These are phyloP conservation scores for Drosophila paramelanica DNA, from an alignment of 2,888 invertebrate genomes.

Conservation along the genomic window DNA sequence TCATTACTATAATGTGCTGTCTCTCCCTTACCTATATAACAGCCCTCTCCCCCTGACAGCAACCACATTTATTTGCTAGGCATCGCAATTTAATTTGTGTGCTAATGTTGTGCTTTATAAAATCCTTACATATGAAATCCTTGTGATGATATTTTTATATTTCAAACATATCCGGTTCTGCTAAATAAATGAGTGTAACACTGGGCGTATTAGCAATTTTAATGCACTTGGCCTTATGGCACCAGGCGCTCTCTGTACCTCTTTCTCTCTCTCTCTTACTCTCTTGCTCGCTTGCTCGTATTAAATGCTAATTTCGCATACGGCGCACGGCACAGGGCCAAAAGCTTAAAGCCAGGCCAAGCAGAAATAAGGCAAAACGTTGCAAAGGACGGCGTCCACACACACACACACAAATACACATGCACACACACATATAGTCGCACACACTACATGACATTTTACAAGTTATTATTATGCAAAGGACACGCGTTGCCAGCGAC, in stretches of 20 bases:
- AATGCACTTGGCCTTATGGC: slow-evolving; percentile 65
- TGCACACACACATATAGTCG: slow-evolving; percentile 29
- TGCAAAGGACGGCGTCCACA: slow-evolving; percentile 21
- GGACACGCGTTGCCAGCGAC: slow-evolving; percentile 66
- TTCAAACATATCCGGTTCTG: slow-evolving; percentile 12
- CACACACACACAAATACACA: slow-evolving; percentile 43
- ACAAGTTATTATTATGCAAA: slow-evolving; percentile 78
- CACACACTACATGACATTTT: slow-evolving; percentile 68
- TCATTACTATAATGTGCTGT: slow-evolving; percentile 19
- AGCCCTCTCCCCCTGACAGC: neutral
- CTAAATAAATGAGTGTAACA: slow-evolving; percentile 40
- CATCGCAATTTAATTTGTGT: slow-evolving; percentile 50
- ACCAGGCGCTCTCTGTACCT: slow-evolving; percentile 2
- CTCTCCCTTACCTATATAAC: neutral
- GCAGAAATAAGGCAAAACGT: slow-evolving; percentile 18
- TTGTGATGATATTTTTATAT: slow-evolving; percentile 21
- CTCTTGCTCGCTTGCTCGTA: slow-evolving; percentile 6
- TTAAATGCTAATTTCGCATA: slow-evolving; percentile 73
- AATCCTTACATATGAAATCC: slow-evolving; percentile 31
- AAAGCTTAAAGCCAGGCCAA: slow-evolving; percentile 38
- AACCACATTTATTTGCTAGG: slow-evolving; percentile 12
- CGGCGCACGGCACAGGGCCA: slow-evolving; percentile 35
- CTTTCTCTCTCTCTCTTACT: neutral
- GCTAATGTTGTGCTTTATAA: slow-evolving; percentile 42
- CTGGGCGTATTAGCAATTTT: slow-evolving; percentile 68